Evolutionary conservation across 1,140 invertebrate genomes (phyloP), one percentile per base, ranked within the genome.

Genomic region (Metaphire vulgaris): DNA sequence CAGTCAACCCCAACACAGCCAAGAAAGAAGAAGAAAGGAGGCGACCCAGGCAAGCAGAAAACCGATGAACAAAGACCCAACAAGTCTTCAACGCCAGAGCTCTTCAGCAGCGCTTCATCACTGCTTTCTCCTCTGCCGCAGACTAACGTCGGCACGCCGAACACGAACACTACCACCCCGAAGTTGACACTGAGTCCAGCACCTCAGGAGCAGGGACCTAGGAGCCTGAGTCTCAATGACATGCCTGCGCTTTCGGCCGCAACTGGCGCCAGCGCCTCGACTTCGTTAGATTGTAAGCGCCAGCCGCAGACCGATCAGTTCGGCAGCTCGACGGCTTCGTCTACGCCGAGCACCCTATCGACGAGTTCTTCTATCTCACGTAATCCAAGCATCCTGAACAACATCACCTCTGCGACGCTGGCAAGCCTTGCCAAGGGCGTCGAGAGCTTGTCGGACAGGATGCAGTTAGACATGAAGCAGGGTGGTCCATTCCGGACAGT

Each of bases 381-480:
- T 21, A 31, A 31, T 65, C 78, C 79, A n/a, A 33, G 69, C 41
- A 65, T 66, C 67, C 81, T 85, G 82, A 84, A 83, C 21, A 86
- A 86, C 78, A 86, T 86, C 74, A 86, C 85, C 21, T 86, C 85
- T 66, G 81, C 85, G 30, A 83, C 81, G 72, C 78, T 86, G 70
- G 85, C 85, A 6, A 85, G 85, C 75, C 81, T 86, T 70, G 85
- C 85, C 1, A 86, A 86, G 79, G 85, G 84, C 56, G 83, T 86
- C 56, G 85, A 86, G 80, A 82, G 85, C 78, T 79, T 85, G 74
- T 84, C 84, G 15, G 83, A 84, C 78, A 83, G 85, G 77, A 85
- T 86, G 83, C 82, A 85, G 79, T 84, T 86, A 76, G 84, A 85
- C 69, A 86, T 86, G 84, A 83, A 85, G 81, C 85, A 86, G 76